These are phyloP conservation scores for Apodemus speciosus DNA, from an alignment of 2,113 vertebrate species.

Conservation along the genomic window DNA sequence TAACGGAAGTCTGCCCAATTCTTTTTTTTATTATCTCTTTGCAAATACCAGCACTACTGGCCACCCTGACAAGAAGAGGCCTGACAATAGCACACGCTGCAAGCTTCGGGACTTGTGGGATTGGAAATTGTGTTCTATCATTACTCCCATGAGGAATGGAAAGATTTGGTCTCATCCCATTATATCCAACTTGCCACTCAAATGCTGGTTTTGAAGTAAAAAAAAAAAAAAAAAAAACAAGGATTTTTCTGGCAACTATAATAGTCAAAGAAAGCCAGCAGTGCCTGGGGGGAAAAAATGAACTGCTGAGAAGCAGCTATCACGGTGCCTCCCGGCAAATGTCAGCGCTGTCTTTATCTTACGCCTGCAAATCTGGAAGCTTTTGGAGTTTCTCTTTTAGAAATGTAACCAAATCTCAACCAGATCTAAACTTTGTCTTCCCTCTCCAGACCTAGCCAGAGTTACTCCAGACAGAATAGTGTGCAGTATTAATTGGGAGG, in stretches of 20 bases:
- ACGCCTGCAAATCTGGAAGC: neutral
- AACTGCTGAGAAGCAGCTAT: constrained; percentile 45
- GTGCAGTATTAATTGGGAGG: neutral
- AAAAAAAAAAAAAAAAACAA: constrained; percentile 29
- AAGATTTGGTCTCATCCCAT: constrained; percentile 12
- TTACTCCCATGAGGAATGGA: constrained; percentile 17
- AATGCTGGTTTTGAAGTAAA: constrained; percentile 44
- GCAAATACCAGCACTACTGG: neutral
- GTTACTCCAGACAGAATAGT: constrained; percentile 1
- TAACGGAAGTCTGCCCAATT: constrained; percentile 18
- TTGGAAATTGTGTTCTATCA: constrained; percentile 50
- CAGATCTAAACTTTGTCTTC: constrained; percentile 10
- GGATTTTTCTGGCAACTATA: constrained; percentile 61
- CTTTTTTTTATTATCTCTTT: neutral
- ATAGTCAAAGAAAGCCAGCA: constrained; percentile 59
- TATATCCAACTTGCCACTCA: constrained; percentile 60
- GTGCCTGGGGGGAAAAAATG: neutral
- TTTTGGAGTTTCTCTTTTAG: neutral
- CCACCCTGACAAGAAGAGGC: neutral
- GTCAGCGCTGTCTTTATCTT: neutral
- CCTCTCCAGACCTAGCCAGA: neutral
- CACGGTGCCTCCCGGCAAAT: constrained; percentile 54
- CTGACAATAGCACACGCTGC: neutral
- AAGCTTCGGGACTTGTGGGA: neutral
- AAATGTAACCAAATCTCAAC: neutral